phyloP scores from a whole-genome alignment of 2,797 vertebrate species.

The Argya squamiceps region DNA sequence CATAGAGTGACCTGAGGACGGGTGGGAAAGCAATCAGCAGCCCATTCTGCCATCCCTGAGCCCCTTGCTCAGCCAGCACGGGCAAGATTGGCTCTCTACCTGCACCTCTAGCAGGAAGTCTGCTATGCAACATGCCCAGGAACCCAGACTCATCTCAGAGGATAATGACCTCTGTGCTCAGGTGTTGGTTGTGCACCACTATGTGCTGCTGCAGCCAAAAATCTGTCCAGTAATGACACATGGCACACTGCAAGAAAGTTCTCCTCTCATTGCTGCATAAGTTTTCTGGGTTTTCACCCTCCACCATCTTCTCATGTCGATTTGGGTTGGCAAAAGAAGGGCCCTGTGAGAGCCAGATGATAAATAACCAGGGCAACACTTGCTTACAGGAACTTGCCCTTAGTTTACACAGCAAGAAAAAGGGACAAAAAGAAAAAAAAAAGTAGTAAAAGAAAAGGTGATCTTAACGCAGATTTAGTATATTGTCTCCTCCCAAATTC shows the following conservation, averaged over 20 bases:
- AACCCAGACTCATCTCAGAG: background rate
- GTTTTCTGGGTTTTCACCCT: background rate
- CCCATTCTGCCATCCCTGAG: background rate
- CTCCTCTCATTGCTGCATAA: background rate
- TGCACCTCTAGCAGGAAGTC: background rate
- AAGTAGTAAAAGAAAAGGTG: too few relatives aligned
- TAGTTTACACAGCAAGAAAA: background rate
- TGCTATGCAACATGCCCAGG: background rate
- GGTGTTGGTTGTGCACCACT: too few relatives aligned
- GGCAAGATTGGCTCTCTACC: background rate
- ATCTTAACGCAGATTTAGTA: background rate
- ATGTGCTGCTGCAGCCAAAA: background rate
- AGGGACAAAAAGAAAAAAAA: accelerated
- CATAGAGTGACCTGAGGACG: background rate
- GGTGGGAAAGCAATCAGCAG: background rate
- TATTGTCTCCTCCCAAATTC: background rate
- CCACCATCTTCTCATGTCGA: background rate
- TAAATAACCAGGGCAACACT: background rate
- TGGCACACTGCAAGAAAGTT: background rate
- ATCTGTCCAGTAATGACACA: background rate
- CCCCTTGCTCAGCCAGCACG: background rate
- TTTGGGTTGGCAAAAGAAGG: background rate
- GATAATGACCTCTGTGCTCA: background rate
- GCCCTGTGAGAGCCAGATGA: background rate
- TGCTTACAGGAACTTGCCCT: background rate